Conservation (phyloP, 2,797 vertebrate genomes). For the Clarias laeviceps region DNA sequence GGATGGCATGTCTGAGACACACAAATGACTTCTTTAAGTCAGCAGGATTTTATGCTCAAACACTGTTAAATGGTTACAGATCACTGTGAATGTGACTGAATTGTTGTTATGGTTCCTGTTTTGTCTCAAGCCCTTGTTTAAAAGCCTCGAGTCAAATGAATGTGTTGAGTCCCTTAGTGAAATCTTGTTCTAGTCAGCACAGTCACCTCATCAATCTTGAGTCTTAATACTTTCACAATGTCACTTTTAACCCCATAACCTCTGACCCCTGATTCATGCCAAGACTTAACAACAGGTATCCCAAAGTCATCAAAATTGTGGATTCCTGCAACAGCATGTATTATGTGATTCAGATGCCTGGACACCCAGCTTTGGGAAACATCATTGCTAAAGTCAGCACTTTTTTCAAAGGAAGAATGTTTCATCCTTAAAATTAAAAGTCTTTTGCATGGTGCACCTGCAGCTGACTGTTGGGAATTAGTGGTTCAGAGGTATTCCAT, state of each 20-base stretch:
- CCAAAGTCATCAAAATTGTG: slow-evolving; percentile 45
- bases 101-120: neutral
- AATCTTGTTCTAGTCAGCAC: slow-evolving; percentile 42
- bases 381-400: neutral
- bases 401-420: neutral
- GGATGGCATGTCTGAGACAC: neutral
- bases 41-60: neutral
- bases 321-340: slow-evolving; percentile 30
- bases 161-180: neutral
- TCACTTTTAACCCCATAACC: slow-evolving; percentile 46
- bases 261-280: slow-evolving; percentile 32
- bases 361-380: neutral
- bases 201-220: slow-evolving; percentile 51
- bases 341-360: neutral
- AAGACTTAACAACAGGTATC: slow-evolving; percentile 50
- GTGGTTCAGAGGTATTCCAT: too few species aligned
- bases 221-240: slow-evolving; percentile 35
- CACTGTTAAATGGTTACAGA: neutral
- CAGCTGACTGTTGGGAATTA: neutral
- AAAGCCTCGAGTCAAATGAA: neutral
- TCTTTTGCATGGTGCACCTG: neutral
- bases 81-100: neutral
- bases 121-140: neutral
- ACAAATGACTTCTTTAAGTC: neutral
- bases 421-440: neutral